These are phyloP conservation scores for Chascanopsetta lugubris DNA, from an alignment of 2,113 vertebrate genomes.

Conservation along the genomic window DNA sequence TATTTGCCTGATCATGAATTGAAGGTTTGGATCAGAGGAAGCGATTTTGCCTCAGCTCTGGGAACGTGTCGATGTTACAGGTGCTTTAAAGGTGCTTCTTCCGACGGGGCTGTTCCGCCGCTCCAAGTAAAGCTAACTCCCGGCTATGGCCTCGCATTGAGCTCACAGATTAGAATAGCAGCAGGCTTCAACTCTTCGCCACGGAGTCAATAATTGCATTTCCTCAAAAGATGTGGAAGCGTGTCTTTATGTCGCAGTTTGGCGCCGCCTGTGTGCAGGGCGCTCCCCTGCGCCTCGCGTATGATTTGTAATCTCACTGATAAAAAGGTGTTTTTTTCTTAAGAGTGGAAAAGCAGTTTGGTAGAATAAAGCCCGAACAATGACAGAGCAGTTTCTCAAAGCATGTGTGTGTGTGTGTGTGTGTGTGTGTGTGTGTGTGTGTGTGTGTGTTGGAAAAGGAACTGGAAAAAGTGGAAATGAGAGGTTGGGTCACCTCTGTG, in stretches of 20 bases:
- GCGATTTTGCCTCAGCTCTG: not conserved
- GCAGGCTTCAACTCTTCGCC: conserved; percentile 3
- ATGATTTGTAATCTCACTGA: conserved; percentile 39
- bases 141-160: conserved; percentile 4
- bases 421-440: conserved; percentile 46
- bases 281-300: conserved; percentile 42
- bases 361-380: conserved; percentile 59
- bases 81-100: not conserved
- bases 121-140: not conserved
- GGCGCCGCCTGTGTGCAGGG: not conserved
- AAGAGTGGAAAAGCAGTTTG: conserved; percentile 54
- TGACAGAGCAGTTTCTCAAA: conserved; percentile 53
- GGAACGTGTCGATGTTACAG: not conserved
- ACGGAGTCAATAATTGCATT: conserved; percentile 22
- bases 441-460: conserved; percentile 52
- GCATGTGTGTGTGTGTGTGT: conserved; percentile 43
- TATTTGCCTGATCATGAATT: not conserved
- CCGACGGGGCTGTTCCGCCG: too few species aligned
- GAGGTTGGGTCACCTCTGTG: conserved; percentile 56
- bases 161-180: conserved; percentile 1
- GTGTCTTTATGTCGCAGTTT: conserved; percentile 18
- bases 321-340: conserved; percentile 58
- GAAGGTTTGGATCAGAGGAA: not conserved
- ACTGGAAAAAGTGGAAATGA: conserved; percentile 29
- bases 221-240: conserved; percentile 17